phyloP scores from a whole-genome alignment of 2,888 invertebrate genomes.

The Calameuta idolon region DNA sequence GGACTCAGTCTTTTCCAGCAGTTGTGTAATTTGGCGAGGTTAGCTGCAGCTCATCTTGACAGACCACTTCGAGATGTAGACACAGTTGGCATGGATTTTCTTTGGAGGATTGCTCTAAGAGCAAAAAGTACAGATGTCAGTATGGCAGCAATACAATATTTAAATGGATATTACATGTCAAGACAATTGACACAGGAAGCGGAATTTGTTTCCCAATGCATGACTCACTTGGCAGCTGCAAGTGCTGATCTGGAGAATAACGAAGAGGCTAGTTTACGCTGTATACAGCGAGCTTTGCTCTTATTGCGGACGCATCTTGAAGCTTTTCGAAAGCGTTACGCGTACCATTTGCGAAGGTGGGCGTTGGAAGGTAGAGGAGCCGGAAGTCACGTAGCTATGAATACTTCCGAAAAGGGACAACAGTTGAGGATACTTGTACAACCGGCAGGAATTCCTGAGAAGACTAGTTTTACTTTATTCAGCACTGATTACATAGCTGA shows the following conservation, averaged over 20 bases:
- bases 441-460: slow-evolving; percentile 88
- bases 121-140: slow-evolving; percentile 95
- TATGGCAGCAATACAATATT: slow-evolving; percentile 93
- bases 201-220: slow-evolving; percentile 93
- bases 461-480: slow-evolving; percentile 84
- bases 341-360: slow-evolving; percentile 91
- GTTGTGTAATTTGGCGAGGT: slow-evolving; percentile 86
- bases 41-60: slow-evolving; percentile 77
- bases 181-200: slow-evolving; percentile 91
- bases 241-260: slow-evolving; percentile 75
- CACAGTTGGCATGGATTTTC: slow-evolving; percentile 88
- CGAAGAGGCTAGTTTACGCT: slow-evolving; percentile 86
- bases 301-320: slow-evolving; percentile 93
- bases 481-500: slow-evolving; percentile 92
- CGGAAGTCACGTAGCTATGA: slow-evolving; percentile 80
- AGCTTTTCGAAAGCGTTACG: slow-evolving; percentile 88
- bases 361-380: slow-evolving; percentile 85
- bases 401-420: slow-evolving; percentile 73
- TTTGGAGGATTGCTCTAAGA: slow-evolving; percentile 93
- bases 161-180: slow-evolving; percentile 95
- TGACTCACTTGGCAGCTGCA: slow-evolving; percentile 89
- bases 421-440: slow-evolving; percentile 85
- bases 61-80: slow-evolving; percentile 68
- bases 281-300: slow-evolving; percentile 90
- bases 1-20: slow-evolving; percentile 92